Percentiles rank a stretch among this genome's conserved stretches.
Conservation (phyloP, 2,888 invertebrate species). For the Ligdia adustata region DNA sequence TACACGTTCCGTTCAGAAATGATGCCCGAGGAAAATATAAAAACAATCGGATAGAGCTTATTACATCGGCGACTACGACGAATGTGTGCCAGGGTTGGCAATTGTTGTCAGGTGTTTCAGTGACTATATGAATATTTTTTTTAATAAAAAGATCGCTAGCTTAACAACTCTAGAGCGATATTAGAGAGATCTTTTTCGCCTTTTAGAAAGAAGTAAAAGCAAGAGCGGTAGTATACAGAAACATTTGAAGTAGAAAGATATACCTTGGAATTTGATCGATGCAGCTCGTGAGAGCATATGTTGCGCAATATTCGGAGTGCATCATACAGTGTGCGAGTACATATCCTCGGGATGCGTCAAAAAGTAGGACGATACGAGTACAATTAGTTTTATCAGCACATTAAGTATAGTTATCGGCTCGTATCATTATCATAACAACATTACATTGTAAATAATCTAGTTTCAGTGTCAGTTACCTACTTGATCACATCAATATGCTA, state of each 20-base stretch:
- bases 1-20: slow-evolving; percentile 19
- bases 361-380: slow-evolving; percentile 17
- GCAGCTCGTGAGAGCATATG: slow-evolving; percentile 7
- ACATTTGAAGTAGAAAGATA: not conserved
- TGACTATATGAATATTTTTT: no score
- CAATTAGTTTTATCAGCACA: slow-evolving; percentile 25
- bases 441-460: slow-evolving; percentile 14
- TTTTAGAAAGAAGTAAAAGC: not conserved
- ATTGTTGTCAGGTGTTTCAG: no score
- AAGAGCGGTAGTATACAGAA: not conserved
- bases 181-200: no score
- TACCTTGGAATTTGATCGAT: slow-evolving; percentile 6
- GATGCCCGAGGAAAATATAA: slow-evolving; percentile 11
- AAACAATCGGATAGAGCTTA: not conserved
- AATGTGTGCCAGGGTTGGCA: no score
- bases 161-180: no score
- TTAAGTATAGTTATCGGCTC: slow-evolving; percentile 18
- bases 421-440: slow-evolving; percentile 17
- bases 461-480: slow-evolving; percentile 12
- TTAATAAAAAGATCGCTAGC: no score
- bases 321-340: slow-evolving; percentile 7
- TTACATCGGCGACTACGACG: not conserved
- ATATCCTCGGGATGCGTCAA: slow-evolving; percentile 16
- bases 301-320: slow-evolving; percentile 15
- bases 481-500: no score